These are phyloP conservation scores for Ischnus inquisitorius DNA, from an alignment of 2,888 invertebrate genomes.

Conservation along the genomic window DNA sequence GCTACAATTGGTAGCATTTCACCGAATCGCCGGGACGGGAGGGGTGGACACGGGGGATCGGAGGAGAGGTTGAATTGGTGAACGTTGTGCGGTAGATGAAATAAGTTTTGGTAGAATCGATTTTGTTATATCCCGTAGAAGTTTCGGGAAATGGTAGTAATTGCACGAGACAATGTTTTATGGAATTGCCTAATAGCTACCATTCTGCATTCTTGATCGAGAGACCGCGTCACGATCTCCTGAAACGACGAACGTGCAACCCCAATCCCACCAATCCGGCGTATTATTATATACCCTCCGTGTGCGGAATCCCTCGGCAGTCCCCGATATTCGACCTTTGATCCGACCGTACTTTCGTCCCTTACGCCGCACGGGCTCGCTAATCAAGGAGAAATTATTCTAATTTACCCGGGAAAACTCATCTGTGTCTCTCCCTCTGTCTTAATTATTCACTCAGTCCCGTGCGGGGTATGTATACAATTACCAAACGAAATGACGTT, in stretches of 20 bases:
- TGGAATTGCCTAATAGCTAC: neutral
- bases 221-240: conserved; percentile 37
- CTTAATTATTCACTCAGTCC: conserved; percentile 18
- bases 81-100: conserved; percentile 16
- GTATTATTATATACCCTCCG: neutral
- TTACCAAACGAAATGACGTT: conserved; percentile 22
- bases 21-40: conserved; percentile 14
- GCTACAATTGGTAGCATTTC: conserved; percentile 61
- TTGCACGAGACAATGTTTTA: neutral
- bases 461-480: neutral
- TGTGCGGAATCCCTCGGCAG: neutral
- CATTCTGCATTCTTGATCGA: conserved; percentile 7
- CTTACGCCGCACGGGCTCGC: conserved; percentile 17
- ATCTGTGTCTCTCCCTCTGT: conserved; percentile 12
- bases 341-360: conserved; percentile 36
- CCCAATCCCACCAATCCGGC: neutral
- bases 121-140: neutral
- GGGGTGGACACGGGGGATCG: neutral
- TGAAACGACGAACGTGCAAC: conserved; percentile 37
- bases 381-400: conserved; percentile 54
- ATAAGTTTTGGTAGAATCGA: neutral
- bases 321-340: conserved; percentile 19
- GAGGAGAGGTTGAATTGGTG: neutral
- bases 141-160: neutral
- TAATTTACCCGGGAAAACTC: conserved; percentile 32